Conservation (phyloP, 2,797 vertebrate genomes). For the Spea hammondii region DNA sequence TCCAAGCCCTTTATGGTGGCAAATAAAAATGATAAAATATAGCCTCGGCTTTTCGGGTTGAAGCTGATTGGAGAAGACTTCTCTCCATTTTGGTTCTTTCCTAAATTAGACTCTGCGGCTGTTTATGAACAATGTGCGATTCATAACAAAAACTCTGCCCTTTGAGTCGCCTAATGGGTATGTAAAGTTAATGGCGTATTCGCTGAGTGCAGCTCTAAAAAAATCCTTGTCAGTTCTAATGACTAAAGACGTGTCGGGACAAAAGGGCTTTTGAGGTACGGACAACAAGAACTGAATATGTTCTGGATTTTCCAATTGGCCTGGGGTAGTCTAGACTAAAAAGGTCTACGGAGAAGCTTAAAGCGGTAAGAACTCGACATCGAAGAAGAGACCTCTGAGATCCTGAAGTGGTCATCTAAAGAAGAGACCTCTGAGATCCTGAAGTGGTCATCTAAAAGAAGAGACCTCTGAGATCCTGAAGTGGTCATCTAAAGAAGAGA, state of each 20-base stretch:
- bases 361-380: no score
- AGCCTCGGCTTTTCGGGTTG: constrained; percentile 25
- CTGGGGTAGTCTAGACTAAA: no score
- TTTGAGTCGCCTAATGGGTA: neutral
- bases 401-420: no score
- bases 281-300: neutral
- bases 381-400: no score
- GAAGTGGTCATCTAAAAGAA: no score
- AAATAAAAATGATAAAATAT: constrained; percentile 53
- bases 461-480: no score
- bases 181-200: constrained; percentile 1
- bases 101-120: constrained; percentile 16
- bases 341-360: no score
- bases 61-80: constrained; percentile 31
- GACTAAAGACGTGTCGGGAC: constrained; percentile 5
- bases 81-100: neutral
- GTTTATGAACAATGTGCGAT: constrained; percentile 33
- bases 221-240: constrained; percentile 15
- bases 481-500: no score
- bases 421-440: no score
- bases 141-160: constrained; percentile 22
- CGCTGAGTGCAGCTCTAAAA: neutral
- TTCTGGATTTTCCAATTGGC: no score
- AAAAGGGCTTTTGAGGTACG: neutral
- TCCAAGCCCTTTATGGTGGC: constrained; percentile 53